Evolutionary conservation across 2,888 invertebrate species (phyloP).

Genomic region (Gibbula magus): DNA sequence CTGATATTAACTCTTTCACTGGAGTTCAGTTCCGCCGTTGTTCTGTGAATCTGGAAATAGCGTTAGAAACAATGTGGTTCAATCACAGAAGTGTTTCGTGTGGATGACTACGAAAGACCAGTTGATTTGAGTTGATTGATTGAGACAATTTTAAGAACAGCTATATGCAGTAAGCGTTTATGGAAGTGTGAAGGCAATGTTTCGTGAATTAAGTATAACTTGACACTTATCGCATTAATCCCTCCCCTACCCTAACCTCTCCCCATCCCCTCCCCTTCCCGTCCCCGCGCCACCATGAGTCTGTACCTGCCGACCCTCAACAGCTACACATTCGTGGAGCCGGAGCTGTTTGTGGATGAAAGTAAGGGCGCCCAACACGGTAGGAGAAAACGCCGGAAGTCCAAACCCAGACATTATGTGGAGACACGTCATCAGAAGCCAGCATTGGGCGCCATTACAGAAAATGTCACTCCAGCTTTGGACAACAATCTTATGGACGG

Average conservation of each 20-base stretch:
- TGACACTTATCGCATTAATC: neutral
- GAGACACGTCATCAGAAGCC: neutral
- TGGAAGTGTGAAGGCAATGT: too few relatives aligned
- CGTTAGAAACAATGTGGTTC: too few relatives aligned
- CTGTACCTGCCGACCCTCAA: slow-evolving; percentile 32
- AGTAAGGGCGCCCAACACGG: neutral
- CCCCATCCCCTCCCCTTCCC: too few relatives aligned
- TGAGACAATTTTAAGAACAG: too few relatives aligned
- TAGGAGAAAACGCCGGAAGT: neutral
- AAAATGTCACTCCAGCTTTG: neutral
- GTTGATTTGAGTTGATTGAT: too few relatives aligned
- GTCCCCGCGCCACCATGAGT: slow-evolving; percentile 27
- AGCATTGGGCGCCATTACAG: neutral
- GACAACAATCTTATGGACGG: neutral
- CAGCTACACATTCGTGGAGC: slow-evolving; percentile 30
- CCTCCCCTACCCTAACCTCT: too few relatives aligned
- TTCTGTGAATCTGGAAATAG: too few relatives aligned
- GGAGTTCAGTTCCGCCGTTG: too few relatives aligned
- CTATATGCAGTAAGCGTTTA: too few relatives aligned
- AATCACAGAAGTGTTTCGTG: too few relatives aligned
- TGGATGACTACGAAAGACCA: too few relatives aligned
- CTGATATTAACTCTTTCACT: too few relatives aligned
- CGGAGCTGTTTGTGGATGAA: slow-evolving; percentile 27
- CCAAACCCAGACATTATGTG: neutral
- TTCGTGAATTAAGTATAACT: neutral